Base-by-base conservation (phyloP, 2,113 vertebrate genomes). In the Psittacara wagleri region DNA sequence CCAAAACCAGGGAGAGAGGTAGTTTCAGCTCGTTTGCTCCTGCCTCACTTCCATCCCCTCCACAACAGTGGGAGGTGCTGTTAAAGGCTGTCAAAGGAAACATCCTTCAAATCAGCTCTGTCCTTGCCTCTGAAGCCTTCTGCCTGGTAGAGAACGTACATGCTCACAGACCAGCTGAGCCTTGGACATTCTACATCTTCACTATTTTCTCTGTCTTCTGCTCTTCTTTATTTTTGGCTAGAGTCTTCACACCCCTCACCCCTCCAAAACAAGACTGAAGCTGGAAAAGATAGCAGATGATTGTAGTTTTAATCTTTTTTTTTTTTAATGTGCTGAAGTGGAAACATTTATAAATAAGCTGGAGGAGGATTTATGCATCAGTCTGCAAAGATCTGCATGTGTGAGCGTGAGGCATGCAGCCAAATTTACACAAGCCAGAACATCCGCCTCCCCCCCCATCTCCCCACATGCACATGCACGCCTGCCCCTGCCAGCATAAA, bases 331-430 rank as follows among this genome's bases (percentile, higher is more conserved):
- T 55, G 8, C 33, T 59, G 86, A 57, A 93, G 80, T 75, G 41
- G 73, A 96, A 95, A 83, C 83, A 86, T 82, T 72, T 93, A 35
- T 78, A 92, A 94, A 83, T 81, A 91, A 92, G 66, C 17, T 11
- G 3, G 64, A 93, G 69, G 44, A 96, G 69, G 64, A 81, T 88
- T 83, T 94, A 70, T 78, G 73, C 44, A 81, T 46, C 61, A 64
- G 29, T 43, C 44, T 68, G 52, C 10, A 5, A 76, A 2, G 6
- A 90, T 78, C 57, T 79, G 55, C 77, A 75, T 9, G 13, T 87
- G 80, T 81, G 76, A 95, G 68, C 61, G 18, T 13, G 61, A 91
- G 90, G 80, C 35, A 8, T 37, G 57, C 55, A 64, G 88, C 66
- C 69, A 88, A 61, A 64, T 72, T 83, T 72, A 55, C 76, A 92